Evolutionary conservation across 2,797 vertebrate genomes (phyloP).

Genomic region (Pelodytes ibericus): DNA sequence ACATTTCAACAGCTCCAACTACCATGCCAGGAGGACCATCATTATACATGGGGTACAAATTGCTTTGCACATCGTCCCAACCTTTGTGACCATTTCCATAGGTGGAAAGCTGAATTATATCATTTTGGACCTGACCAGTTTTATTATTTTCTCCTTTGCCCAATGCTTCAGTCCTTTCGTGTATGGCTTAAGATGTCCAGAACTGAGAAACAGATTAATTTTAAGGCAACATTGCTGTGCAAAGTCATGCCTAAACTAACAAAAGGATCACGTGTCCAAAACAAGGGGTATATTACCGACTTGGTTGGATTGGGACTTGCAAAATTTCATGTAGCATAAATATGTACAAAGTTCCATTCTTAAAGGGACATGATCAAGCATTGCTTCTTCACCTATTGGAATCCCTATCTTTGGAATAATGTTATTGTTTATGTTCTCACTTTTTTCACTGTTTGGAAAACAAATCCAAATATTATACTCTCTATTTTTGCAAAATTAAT

Average conservation of each 20-base stretch:
- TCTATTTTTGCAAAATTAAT: too few relatives aligned
- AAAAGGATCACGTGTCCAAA: not conserved
- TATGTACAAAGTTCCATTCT: too few relatives aligned
- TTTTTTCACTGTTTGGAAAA: too few relatives aligned
- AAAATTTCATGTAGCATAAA: too few relatives aligned
- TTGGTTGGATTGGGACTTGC: too few relatives aligned
- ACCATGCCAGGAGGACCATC: conserved; percentile 64
- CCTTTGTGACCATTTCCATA: conserved; percentile 61
- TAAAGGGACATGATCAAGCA: too few relatives aligned
- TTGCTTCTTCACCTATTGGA: too few relatives aligned
- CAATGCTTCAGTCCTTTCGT: conserved; percentile 70
- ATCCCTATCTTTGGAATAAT: too few relatives aligned
- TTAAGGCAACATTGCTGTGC: not conserved
- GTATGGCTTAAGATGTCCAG: conserved; percentile 67
- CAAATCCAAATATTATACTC: too few relatives aligned
- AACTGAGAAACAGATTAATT: conserved; percentile 58
- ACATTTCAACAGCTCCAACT: conserved; percentile 68
- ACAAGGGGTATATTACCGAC: too few relatives aligned
- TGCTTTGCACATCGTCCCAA: conserved; percentile 65
- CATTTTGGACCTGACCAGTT: conserved; percentile 59
- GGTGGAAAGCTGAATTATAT: conserved; percentile 56
- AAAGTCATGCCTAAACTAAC: not conserved
- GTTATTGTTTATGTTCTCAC: too few relatives aligned
- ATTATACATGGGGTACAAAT: conserved; percentile 68
- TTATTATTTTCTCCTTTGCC: conserved; percentile 66